These are phyloP conservation scores for Phrynocephalus versicolor DNA, from an alignment of 2,113 vertebrate genomes.

Conservation along the genomic window DNA sequence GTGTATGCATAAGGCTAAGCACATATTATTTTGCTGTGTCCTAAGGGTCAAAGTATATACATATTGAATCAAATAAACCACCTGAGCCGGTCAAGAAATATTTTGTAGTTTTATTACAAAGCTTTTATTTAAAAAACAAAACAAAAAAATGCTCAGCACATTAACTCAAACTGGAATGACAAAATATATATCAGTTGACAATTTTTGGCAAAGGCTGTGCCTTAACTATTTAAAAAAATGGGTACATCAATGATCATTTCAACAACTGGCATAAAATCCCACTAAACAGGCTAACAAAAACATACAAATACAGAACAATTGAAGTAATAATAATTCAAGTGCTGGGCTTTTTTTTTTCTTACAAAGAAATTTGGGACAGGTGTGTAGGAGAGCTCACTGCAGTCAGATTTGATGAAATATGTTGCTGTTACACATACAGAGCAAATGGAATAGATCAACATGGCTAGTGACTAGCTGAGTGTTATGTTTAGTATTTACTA, in stretches of 20 bases:
- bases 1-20: neutral
- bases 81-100: slow-evolving; percentile 30
- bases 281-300: slow-evolving; percentile 84
- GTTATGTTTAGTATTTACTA: slow-evolving; percentile 78
- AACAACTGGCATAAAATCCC: slow-evolving; percentile 86
- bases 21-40: neutral
- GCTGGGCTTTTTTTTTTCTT: slow-evolving; percentile 83
- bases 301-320: slow-evolving; percentile 85
- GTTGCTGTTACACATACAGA: slow-evolving; percentile 70
- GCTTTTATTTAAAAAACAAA: slow-evolving; percentile 82
- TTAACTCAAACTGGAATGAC: slow-evolving; percentile 84
- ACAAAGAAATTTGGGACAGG: slow-evolving; percentile 73
- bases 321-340: slow-evolving; percentile 84
- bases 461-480: slow-evolving; percentile 54
- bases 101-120: slow-evolving; percentile 83
- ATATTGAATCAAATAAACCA: neutral
- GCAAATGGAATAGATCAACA: slow-evolving; percentile 62
- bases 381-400: slow-evolving; percentile 74
- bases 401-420: slow-evolving; percentile 66
- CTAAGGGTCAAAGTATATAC: neutral
- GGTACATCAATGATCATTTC: slow-evolving; percentile 81
- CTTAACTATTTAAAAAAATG: slow-evolving; percentile 75
- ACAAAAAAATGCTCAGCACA: slow-evolving; percentile 84
- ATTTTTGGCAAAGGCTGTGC: slow-evolving; percentile 77
- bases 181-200: slow-evolving; percentile 70